Percentiles rank a stretch among this genome's conserved stretches.
phyloP scores from a whole-genome alignment of 2,797 vertebrate species.

The Hippopotamyrus pictus region DNA sequence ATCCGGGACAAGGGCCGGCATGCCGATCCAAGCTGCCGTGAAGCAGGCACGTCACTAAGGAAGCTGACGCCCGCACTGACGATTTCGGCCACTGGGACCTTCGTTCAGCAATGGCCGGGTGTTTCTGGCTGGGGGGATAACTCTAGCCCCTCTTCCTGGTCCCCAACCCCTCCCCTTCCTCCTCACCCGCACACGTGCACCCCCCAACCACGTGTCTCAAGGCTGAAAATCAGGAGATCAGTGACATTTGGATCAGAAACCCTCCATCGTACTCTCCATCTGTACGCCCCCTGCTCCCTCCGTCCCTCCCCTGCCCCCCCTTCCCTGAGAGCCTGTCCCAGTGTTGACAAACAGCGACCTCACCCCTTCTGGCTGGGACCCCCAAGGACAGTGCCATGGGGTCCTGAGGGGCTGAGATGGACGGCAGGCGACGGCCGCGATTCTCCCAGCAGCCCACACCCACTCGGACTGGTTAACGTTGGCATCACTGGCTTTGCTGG shows the following conservation, averaged over 20 bases:
- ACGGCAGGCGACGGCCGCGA: conserved; percentile 70
- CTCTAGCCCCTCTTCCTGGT: conserved; percentile 16
- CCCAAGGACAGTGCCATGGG: conserved; percentile 60
- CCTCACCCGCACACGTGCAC: background rate
- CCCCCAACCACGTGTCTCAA: background rate
- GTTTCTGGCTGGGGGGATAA: conserved; percentile 73
- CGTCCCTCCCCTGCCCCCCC: conserved; percentile 18
- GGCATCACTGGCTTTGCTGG: conserved; percentile 61
- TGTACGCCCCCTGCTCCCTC: background rate
- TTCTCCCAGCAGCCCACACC: conserved; percentile 49
- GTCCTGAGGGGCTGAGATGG: conserved; percentile 71
- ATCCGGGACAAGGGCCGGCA: conserved; percentile 47
- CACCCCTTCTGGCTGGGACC: conserved; percentile 18
- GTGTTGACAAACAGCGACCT: background rate
- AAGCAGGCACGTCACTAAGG: conserved; percentile 33
- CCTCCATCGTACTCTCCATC: background rate
- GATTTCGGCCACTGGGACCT: conserved; percentile 28
- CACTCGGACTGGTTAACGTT: conserved; percentile 71
- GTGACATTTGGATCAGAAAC: background rate
- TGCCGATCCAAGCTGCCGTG: conserved; percentile 47
- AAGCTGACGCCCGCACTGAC: background rate
- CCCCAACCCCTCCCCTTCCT: conserved; percentile 15
- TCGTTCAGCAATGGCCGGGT: conserved; percentile 58
- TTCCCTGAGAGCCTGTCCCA: background rate
- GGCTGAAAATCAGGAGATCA: background rate